phyloP scores from a whole-genome alignment of 2,888 invertebrate genomes.

The Ectemnius cavifrons region DNA sequence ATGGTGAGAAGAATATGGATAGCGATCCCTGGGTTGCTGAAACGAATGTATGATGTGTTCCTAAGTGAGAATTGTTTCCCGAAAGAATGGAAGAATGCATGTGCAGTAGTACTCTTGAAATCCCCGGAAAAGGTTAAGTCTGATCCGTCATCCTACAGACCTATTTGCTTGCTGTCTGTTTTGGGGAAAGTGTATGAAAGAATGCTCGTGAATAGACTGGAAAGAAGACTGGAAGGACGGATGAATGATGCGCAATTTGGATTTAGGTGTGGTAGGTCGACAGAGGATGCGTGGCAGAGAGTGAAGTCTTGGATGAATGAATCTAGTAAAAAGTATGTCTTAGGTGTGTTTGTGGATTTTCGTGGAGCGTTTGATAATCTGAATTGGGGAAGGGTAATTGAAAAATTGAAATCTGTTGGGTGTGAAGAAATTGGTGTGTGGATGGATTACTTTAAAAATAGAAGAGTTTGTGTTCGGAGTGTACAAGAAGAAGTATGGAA shows the following conservation, averaged over 20 bases:
- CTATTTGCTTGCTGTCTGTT: neutral
- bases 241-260: too few species aligned
- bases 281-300: too few species aligned
- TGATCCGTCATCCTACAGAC: conserved; percentile 14
- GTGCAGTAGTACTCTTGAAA: neutral
- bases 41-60: neutral
- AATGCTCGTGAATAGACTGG: too few species aligned
- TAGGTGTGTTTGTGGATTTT: too few species aligned
- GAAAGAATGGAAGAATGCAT: neutral
- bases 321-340: too few species aligned
- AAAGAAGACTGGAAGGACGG: too few species aligned
- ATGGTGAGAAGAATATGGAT: neutral
- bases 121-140: neutral
- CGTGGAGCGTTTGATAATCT: conserved; percentile 4
- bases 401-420: neutral
- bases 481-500: neutral
- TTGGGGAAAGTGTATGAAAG: neutral
- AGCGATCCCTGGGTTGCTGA: neutral
- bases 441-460: conserved; percentile 1
- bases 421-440: conserved; percentile 2
- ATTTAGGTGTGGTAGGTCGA: too few species aligned
- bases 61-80: too few species aligned
- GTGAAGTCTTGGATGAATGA: too few species aligned
- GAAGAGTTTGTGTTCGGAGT: neutral
- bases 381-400: neutral